Evolutionary conservation across 2,888 invertebrate genomes (phyloP).

Genomic region (Leptopilina drosophilae): DNA sequence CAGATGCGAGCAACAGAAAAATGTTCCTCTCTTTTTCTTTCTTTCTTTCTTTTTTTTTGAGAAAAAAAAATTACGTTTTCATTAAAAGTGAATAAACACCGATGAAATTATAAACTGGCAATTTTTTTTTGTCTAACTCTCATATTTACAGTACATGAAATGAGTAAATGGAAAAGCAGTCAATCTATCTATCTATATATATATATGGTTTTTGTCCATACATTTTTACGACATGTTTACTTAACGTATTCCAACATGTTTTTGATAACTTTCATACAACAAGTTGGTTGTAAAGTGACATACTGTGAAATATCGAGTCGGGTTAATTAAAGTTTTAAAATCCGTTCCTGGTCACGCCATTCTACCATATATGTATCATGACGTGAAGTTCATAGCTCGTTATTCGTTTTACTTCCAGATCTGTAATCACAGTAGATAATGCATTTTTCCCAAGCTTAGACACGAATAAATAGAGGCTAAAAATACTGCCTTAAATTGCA

Average conservation of each 20-base stretch:
- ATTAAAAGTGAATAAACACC: too few relatives aligned
- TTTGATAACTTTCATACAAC: neutral
- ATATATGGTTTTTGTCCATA: neutral
- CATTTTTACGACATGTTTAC: constrained; percentile 20
- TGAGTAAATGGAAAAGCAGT: neutral
- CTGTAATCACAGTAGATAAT: constrained; percentile 38
- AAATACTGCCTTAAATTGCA: constrained; percentile 3
- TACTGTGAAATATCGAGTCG: constrained; percentile 20
- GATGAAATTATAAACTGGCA: neutral
- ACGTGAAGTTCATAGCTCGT: constrained; percentile 23
- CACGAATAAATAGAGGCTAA: constrained; percentile 18
- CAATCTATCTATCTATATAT: neutral
- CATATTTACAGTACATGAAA: neutral
- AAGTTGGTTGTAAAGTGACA: constrained; percentile 17
- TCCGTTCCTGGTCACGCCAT: constrained; percentile 27
- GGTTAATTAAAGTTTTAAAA: constrained; percentile 31
- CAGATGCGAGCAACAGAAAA: too few relatives aligned
- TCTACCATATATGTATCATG: constrained; percentile 11
- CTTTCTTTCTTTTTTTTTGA: too few relatives aligned
- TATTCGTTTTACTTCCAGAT: constrained; percentile 27
- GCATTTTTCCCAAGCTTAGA: constrained; percentile 25
- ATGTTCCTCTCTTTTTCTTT: too few relatives aligned
- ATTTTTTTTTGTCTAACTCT: neutral
- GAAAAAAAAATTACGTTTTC: too few relatives aligned
- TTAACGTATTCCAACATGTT: neutral